phyloP scores from a whole-genome alignment of 1,140 invertebrate species.

The Mesaphorura yosii region DNA sequence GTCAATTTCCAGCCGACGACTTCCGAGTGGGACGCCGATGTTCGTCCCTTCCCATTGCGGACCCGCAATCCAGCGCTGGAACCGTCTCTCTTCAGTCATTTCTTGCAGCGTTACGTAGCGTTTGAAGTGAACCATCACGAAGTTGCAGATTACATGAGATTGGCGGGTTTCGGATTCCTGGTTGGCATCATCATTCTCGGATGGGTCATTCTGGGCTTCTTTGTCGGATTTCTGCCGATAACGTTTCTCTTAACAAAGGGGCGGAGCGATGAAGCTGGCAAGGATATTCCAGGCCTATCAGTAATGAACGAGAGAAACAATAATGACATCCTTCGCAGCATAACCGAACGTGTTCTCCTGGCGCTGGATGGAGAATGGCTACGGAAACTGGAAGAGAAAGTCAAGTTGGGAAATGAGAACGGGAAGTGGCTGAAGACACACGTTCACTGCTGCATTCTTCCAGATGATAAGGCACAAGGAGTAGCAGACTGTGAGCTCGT shows the following conservation, averaged over 20 bases:
- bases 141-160: constrained; percentile 16
- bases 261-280: too few relatives aligned
- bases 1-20: constrained; percentile 20
- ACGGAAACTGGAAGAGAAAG: constrained; percentile 20
- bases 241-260: not conserved
- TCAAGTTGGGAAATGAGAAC: not conserved
- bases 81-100: constrained; percentile 15
- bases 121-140: constrained; percentile 30
- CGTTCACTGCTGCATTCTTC: constrained; percentile 26
- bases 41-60: constrained; percentile 3
- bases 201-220: constrained; percentile 22
- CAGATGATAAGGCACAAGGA: constrained; percentile 17
- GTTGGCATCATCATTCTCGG: constrained; percentile 14
- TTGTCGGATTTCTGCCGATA: constrained; percentile 15
- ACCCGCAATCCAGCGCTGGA: not conserved
- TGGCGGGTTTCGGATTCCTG: constrained; percentile 10
- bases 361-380: constrained; percentile 27
- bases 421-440: constrained; percentile 17
- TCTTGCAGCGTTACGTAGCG: constrained; percentile 19
- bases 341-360: constrained; percentile 18
- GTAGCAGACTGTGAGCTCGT: constrained; percentile 23
- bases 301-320: too few relatives aligned
- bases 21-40: constrained; percentile 26
- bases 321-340: constrained; percentile 10
- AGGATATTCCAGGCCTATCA: too few relatives aligned